Base-by-base conservation (phyloP, 2,797 vertebrate genomes). In the Astyanax mexicanus region DNA sequence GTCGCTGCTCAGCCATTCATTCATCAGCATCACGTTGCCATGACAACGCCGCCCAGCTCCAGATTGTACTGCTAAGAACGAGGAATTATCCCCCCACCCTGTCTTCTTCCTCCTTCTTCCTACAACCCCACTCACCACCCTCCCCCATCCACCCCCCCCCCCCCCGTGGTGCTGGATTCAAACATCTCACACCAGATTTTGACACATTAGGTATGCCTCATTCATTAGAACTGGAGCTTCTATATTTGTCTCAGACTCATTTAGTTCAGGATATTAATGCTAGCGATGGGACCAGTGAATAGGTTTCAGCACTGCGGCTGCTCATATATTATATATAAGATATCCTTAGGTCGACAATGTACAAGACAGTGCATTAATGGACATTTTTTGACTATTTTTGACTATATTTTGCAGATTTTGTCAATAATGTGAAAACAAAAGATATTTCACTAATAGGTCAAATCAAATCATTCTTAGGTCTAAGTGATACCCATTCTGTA, bases 11-110 rank as follows among this genome's bases (percentile, higher is more conserved):
- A 35, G 25, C 68, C 68, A 47, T 79, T 74, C 77, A 79, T 67
- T 74, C 77, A 79, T 67, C 66, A 49, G 72, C 71, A 79, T 80
- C 62, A 27, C 7, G 27, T 83, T 74, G 66, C 49, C 68, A 83
- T 80, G 78, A 47, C 81, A 75, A 83, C 81, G n/a, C 15, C 51
- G 52, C 64, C 67, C 45, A 23, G 49, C 32, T 72, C 35, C 45
- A 37, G 62, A 75, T 38, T 11, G 12, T 6, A 32, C 37, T 5
- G 45, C 55, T n/a, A 27, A 54, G 42, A 66, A 60, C 0, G 11
- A 74, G 47, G 15, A 72, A 62, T 47, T 54, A 2, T 74, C 25
- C 29, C 64, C 32, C 7, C 17, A 25, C 38, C 23, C 32, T 19
- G 9, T 13, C 57, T 10, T 57, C 10, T 7, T 0, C 29, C n/a